Percentiles rank a stretch among this genome's conserved stretches.
Conservation (phyloP, 2,888 invertebrate genomes). For the Chrysolina oricalcia region DNA sequence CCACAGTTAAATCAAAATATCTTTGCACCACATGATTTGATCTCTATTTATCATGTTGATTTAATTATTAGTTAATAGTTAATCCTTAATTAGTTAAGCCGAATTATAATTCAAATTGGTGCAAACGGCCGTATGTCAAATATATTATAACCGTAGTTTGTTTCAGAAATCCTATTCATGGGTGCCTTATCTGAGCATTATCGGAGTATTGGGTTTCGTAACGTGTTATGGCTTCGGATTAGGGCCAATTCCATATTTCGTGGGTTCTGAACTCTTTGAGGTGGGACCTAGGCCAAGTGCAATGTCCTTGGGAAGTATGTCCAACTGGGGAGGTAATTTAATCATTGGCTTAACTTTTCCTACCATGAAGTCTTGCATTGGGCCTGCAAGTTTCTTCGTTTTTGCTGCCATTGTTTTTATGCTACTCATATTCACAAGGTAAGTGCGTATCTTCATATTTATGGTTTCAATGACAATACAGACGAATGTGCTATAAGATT, state of each 20-base stretch:
- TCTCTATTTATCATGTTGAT: too few relatives aligned
- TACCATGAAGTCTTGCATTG: constrained; percentile 76
- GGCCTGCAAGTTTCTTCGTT: constrained; percentile 84
- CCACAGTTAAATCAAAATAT: too few relatives aligned
- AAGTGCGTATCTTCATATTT: constrained; percentile 61
- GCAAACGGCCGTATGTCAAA: too few relatives aligned
- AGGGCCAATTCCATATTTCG: constrained; percentile 91
- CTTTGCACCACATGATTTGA: too few relatives aligned
- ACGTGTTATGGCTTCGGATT: constrained; percentile 88
- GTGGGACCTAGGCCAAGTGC: constrained; percentile 88
- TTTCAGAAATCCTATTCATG: constrained; percentile 76
- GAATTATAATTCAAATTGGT: too few relatives aligned
- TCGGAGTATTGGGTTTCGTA: constrained; percentile 83
- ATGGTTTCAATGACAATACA: too few relatives aligned
- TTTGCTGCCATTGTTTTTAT: constrained; percentile 77
- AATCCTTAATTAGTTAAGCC: too few relatives aligned
- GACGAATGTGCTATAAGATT: too few relatives aligned
- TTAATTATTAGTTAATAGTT: too few relatives aligned
- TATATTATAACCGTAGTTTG: constrained; percentile 41
- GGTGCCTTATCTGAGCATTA: constrained; percentile 83
- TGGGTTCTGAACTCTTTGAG: constrained; percentile 90
- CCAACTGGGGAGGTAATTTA: constrained; percentile 93
- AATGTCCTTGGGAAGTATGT: constrained; percentile 89
- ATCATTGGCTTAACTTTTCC: constrained; percentile 88
- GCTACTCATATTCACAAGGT: constrained; percentile 78